A percentile compares a stretch with the other conserved stretches of the same genome.
Conservation (phyloP, 2,888 invertebrate genomes). For the Biston betularia region DNA sequence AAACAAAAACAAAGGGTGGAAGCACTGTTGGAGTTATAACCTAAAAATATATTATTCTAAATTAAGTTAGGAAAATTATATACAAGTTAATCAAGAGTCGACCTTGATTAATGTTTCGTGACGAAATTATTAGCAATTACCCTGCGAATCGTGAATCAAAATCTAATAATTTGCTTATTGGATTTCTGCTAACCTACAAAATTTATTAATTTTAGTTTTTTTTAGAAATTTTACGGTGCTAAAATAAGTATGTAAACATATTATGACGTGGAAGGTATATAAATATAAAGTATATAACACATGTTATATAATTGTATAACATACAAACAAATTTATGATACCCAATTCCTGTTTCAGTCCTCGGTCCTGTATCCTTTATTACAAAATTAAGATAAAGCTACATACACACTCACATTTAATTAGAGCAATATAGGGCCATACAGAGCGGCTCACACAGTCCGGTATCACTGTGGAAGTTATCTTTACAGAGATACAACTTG, state of each 20-base stretch:
- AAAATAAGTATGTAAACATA: too few species aligned
- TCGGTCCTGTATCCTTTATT: conserved; percentile 7
- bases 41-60: not conserved
- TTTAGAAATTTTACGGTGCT: too few species aligned
- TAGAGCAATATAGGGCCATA: conserved; percentile 13
- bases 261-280: too few species aligned
- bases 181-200: too few species aligned
- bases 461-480: conserved; percentile 9
- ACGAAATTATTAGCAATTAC: conserved; percentile 7
- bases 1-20: too few species aligned
- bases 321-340: too few species aligned
- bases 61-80: conserved; percentile 9
- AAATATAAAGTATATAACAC: too few species aligned
- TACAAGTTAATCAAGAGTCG: conserved; percentile 21
- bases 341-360: conserved; percentile 6
- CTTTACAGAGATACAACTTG: not conserved
- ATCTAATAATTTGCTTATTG: not conserved
- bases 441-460: conserved; percentile 20
- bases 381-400: conserved; percentile 23
- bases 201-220: not conserved
- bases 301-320: too few species aligned
- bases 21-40: too few species aligned
- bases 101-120: conserved; percentile 4
- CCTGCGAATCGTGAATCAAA: not conserved
- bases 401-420: conserved; percentile 22